phyloP scores from a whole-genome alignment of 2,888 invertebrate genomes.

The Chironomus riparius region DNA sequence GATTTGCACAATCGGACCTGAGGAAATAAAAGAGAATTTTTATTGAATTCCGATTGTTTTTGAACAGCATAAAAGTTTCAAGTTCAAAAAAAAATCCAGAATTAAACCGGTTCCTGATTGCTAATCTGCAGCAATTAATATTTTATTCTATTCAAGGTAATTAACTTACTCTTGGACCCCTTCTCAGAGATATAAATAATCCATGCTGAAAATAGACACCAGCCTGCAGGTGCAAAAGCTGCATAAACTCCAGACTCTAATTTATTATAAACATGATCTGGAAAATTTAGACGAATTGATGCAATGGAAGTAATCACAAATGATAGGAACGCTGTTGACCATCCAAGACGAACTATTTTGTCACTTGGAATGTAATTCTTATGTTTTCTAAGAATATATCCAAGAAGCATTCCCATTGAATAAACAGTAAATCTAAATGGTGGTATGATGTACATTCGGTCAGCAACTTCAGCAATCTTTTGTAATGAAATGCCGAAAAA shows the following conservation, averaged over 20 bases:
- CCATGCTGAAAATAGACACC: constrained; percentile 61
- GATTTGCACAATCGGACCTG: constrained; percentile 10
- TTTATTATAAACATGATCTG: constrained; percentile 52
- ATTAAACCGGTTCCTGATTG: too few relatives aligned
- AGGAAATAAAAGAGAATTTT: neutral
- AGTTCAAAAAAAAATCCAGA: too few relatives aligned
- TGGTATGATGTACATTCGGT: constrained; percentile 58
- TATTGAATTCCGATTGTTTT: neutral
- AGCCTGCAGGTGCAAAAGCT: constrained; percentile 60
- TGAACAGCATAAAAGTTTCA: too few relatives aligned
- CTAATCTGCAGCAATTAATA: too few relatives aligned
- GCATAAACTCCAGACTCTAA: constrained; percentile 58
- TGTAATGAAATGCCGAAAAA: constrained; percentile 58
- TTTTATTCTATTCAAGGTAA: neutral
- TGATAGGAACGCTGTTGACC: constrained; percentile 46
- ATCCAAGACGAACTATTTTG: constrained; percentile 48
- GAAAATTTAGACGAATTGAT: constrained; percentile 55
- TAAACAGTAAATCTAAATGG: constrained; percentile 58
- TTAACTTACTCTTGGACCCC: constrained; percentile 47
- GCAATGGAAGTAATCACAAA: constrained; percentile 49
- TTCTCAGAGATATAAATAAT: constrained; percentile 54
- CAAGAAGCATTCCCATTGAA: constrained; percentile 56
- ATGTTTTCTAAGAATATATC: constrained; percentile 47
- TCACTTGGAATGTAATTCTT: constrained; percentile 42
- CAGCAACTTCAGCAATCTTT: constrained; percentile 57